These are phyloP conservation scores for Menura novaehollandiae DNA, from an alignment of 2,113 vertebrate genomes.

Conservation along the genomic window DNA sequence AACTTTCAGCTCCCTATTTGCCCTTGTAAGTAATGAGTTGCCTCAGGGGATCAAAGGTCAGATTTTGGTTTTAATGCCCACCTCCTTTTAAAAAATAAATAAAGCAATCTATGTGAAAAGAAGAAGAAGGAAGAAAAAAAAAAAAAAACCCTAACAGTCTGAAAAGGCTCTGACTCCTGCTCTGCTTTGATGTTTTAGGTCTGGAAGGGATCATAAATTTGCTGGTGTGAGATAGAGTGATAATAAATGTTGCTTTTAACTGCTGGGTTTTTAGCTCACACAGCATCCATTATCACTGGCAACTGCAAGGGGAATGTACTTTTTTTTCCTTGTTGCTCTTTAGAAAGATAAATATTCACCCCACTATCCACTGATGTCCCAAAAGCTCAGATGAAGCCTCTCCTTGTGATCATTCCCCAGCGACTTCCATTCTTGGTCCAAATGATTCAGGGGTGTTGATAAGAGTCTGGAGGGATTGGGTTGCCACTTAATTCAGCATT, in stretches of 20 bases:
- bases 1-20: conserved; percentile 50
- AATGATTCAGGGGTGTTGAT: background rate
- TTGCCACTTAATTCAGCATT: background rate
- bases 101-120: conserved; percentile 52
- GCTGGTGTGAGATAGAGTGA: conserved; percentile 58
- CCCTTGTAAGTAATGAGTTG: conserved; percentile 52
- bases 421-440: background rate
- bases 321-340: conserved; percentile 9
- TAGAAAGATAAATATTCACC: conserved; percentile 27
- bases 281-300: conserved; percentile 69
- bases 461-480: background rate
- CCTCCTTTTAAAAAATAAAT: conserved; percentile 60
- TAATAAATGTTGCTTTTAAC: conserved; percentile 66
- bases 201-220: conserved; percentile 67
- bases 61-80: conserved; percentile 43
- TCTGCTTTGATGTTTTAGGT: conserved; percentile 67
- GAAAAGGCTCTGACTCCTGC: conserved; percentile 48
- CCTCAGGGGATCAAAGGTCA: conserved; percentile 60
- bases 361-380: background rate
- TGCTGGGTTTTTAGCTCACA: conserved; percentile 40
- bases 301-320: conserved; percentile 40
- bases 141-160: background rate
- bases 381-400: background rate
- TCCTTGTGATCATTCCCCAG: background rate
- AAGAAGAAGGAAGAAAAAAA: background rate